phyloP scores from a whole-genome alignment of 2,113 vertebrate species.

The Pyxicephalus adspersus region DNA sequence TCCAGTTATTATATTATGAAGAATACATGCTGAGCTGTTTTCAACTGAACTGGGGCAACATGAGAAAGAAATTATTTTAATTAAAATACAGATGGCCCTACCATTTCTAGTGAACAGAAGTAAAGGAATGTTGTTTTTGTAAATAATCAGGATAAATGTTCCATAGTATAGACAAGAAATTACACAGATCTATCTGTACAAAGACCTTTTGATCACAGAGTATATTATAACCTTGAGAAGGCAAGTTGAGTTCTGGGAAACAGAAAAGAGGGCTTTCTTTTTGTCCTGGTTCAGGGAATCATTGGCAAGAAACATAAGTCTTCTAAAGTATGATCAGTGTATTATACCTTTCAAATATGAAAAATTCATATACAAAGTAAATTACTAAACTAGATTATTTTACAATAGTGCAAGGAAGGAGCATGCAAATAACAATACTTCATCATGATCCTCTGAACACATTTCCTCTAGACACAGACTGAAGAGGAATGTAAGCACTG shows the following conservation, averaged over 20 bases:
- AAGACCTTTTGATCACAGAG: conserved; percentile 44
- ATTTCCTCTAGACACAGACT: too few relatives aligned
- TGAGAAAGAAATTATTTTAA: conserved; percentile 55
- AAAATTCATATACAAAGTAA: conserved; percentile 15
- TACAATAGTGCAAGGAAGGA: too few relatives aligned
- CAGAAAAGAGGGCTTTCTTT: conserved; percentile 27
- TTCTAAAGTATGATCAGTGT: neutral
- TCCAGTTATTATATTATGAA: conserved; percentile 33
- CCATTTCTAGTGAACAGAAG: conserved; percentile 47
- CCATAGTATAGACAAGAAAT: conserved; percentile 54
- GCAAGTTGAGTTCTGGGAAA: conserved; percentile 15
- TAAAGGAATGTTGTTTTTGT: conserved; percentile 53
- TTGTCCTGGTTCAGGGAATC: conserved; percentile 22
- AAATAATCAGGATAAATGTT: conserved; percentile 53
- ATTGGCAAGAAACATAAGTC: conserved; percentile 43
- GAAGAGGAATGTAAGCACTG: too few relatives aligned
- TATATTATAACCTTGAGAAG: conserved; percentile 44
- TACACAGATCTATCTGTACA: conserved; percentile 52
- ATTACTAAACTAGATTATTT: neutral
- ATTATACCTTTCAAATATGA: conserved; percentile 10
- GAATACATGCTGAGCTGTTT: conserved; percentile 24
- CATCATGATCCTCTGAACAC: too few relatives aligned
- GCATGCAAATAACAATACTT: too few relatives aligned
- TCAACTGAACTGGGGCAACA: conserved; percentile 23
- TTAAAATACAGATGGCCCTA: conserved; percentile 54